These are phyloP conservation scores for Oxytorus armatus DNA, from an alignment of 2,888 invertebrate species.

Conservation along the genomic window DNA sequence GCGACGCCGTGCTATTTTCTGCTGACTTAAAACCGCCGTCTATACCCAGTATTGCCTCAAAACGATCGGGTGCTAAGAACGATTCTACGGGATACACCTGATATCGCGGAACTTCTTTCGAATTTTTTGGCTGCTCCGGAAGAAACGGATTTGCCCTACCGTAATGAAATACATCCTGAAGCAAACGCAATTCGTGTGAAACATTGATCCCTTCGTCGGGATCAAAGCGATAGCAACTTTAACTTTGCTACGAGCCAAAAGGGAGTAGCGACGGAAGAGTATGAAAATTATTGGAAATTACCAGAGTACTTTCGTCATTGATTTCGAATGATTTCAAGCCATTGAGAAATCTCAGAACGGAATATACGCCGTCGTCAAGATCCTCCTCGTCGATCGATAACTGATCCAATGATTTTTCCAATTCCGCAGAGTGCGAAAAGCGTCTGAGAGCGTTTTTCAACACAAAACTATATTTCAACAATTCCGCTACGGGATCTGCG, in stretches of 20 bases:
- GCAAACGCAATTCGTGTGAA: slow-evolving; percentile 34
- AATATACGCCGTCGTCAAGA: slow-evolving; percentile 67
- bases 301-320: slow-evolving; percentile 70
- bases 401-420: slow-evolving; percentile 75
- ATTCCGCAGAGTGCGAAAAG: slow-evolving; percentile 72
- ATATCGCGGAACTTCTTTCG: slow-evolving; percentile 73
- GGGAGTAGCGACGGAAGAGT: neutral
- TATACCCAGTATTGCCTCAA: slow-evolving; percentile 75
- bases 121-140: slow-evolving; percentile 71
- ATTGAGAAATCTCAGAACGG: slow-evolving; percentile 75
- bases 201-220: neutral
- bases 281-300: slow-evolving; percentile 61
- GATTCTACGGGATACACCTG: slow-evolving; percentile 80
- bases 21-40: slow-evolving; percentile 61
- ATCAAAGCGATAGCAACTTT: neutral
- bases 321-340: slow-evolving; percentile 74
- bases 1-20: slow-evolving; percentile 62
- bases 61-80: slow-evolving; percentile 76
- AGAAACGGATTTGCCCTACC: slow-evolving; percentile 75
- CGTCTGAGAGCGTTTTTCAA: slow-evolving; percentile 73
- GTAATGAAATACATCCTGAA: slow-evolving; percentile 78
- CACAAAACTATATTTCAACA: slow-evolving; percentile 79
- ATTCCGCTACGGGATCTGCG: slow-evolving; percentile 78
- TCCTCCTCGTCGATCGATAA: slow-evolving; percentile 61
- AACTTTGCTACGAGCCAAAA: neutral